Conservation (phyloP, 2,888 invertebrate genomes). For the Dromius quadrimaculatus region DNA sequence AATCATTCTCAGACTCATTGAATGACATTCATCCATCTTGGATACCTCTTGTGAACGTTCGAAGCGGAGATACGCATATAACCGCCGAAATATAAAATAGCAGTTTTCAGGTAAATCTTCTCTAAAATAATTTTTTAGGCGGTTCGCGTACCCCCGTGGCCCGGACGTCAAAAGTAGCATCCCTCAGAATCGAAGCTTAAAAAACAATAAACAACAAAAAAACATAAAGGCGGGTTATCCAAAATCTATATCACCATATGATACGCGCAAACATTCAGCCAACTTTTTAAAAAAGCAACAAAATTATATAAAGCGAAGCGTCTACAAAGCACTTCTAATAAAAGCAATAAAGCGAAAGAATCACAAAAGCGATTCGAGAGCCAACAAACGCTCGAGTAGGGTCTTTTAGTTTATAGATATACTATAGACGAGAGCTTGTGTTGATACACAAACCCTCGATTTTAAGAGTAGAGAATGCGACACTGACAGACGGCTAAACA, state of each 20-base stretch:
- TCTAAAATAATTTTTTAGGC: slow-evolving; percentile 3
- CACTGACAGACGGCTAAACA: slow-evolving; percentile 43
- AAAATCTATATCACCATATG: slow-evolving; percentile 44
- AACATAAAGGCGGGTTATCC: slow-evolving; percentile 47
- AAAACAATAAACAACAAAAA: slow-evolving; percentile 33
- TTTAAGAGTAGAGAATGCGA: slow-evolving; percentile 18
- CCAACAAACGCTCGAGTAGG: slow-evolving; percentile 19
- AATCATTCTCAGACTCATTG: slow-evolving; percentile 29
- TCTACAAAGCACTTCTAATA: slow-evolving; percentile 48
- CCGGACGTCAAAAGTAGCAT: slow-evolving; percentile 37
- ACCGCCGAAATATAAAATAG: slow-evolving; percentile 1
- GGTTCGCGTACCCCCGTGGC: slow-evolving; percentile 20
- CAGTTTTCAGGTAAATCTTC: neutral
- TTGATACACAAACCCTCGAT: slow-evolving; percentile 4
- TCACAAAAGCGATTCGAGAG: slow-evolving; percentile 47
- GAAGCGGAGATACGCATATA: slow-evolving; percentile 24
- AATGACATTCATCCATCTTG: slow-evolving; percentile 28
- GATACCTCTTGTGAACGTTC: slow-evolving; percentile 36
- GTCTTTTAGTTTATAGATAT: slow-evolving; percentile 27
- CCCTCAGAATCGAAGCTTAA: slow-evolving; percentile 43
- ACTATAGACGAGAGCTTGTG: neutral
- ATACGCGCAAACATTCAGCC: slow-evolving; percentile 50
- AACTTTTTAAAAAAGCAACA: slow-evolving; percentile 44
- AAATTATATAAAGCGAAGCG: slow-evolving; percentile 49
- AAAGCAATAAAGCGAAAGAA: slow-evolving; percentile 50